These are phyloP conservation scores for Ascaphus truei DNA, from an alignment of 2,113 vertebrate species.

Conservation along the genomic window DNA sequence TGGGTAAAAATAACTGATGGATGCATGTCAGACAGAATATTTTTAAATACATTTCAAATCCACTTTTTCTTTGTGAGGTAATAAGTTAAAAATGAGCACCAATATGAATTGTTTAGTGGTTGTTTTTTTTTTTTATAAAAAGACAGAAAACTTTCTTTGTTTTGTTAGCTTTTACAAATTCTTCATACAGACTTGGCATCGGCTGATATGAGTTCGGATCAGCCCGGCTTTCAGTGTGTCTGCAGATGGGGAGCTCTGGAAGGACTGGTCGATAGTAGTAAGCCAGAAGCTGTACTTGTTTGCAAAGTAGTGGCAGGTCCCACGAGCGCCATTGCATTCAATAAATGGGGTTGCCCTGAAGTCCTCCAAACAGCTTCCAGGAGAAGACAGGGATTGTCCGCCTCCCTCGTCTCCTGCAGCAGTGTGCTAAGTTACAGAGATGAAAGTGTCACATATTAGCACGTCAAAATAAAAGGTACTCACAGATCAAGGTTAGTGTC, in stretches of 20 bases:
- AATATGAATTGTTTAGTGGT: constrained; percentile 46
- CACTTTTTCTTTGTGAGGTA: constrained; percentile 74
- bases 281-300: constrained; percentile 98
- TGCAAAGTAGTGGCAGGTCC: constrained; percentile 93
- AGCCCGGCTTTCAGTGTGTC: constrained; percentile 94
- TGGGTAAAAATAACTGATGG: background rate
- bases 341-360: constrained; percentile 95
- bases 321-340: constrained; percentile 90
- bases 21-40: background rate
- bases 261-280: constrained; percentile 75
- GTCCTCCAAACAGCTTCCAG: constrained; percentile 94
- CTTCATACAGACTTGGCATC: constrained; percentile 99
- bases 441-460: background rate
- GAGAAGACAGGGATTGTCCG: constrained; percentile 91
- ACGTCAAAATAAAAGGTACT: background rate
- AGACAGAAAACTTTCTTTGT: background rate
- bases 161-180: constrained; percentile 71
- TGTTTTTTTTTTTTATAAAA: constrained; percentile 1
- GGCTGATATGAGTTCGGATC: constrained; percentile 88
- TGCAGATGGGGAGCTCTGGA: constrained; percentile 70
- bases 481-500: too few relatives aligned
- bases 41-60: constrained; percentile 22
- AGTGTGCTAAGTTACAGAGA: constrained; percentile 74
- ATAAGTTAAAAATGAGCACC: constrained; percentile 89
- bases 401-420: constrained; percentile 91